Evolutionary conservation across 2,888 invertebrate species (phyloP), one percentile per base, ranked within the genome.

Genomic region (Agapetus fuscipes): DNA sequence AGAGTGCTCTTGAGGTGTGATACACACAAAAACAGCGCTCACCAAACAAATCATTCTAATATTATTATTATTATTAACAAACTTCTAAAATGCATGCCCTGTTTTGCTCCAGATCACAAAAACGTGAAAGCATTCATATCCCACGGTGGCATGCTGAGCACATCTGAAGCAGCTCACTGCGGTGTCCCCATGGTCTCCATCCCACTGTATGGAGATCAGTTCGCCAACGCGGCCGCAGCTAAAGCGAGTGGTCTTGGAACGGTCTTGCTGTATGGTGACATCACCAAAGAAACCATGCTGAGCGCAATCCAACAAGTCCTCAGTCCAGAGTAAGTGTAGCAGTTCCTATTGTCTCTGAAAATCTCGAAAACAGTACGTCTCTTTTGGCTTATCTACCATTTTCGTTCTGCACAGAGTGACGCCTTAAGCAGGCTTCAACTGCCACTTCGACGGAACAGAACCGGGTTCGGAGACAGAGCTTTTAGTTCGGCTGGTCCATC

Each of bases 181-280:
- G 81, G 76, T 9, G 71, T 76, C 25, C 81, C 82, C 4, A 62
- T 78, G 32, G 58, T 83, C 4, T 70, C 79, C 3, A 72, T 83
- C 20, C 83, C 83, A 3, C 66, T 82, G 33, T 82, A 77, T 51
- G 82, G 81, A 2, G 81, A 82, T 53, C 82, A 83, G 53, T 76
- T 73, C 45, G 69, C 75, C 1, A 83, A 83, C 53, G 77, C 76
- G 1, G 69, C 70, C 29, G 74, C 74, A 0, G 56, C 78, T 3
- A 68, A 72, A 51, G 74, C 76, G 33, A 70, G 71, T 6, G 76
- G 77, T 4, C 60, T 76, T 3, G 81, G 76, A 1, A 60, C 71
- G 1, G 62, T 76, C 4, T 59, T 82, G 2, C 54, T 70, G 26
- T 76, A 76, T 48, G 57, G 69, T 30, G 64, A 75, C 24, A 62